Evolutionary conservation across 1,140 invertebrate species (phyloP).

Genomic region (Drosophila pseudoobscura): DNA sequence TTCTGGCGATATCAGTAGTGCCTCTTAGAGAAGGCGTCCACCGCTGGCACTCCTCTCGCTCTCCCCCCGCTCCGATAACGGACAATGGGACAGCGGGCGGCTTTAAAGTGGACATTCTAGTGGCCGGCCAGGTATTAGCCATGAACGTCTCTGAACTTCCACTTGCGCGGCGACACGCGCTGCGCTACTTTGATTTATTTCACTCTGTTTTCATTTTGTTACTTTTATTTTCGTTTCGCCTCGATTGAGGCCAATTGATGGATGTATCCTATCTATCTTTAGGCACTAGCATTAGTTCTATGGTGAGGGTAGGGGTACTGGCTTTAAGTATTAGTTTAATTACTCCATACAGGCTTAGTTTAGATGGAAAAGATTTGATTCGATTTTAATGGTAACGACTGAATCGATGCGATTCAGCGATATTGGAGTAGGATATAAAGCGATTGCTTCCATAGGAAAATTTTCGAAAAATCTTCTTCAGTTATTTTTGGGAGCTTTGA

Average conservation of each 20-base stretch:
- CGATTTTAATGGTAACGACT: background rate
- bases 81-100: conserved; percentile 57
- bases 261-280: conserved; percentile 58
- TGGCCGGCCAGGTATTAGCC: conserved; percentile 60
- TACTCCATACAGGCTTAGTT: conserved; percentile 35
- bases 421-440: too few species aligned
- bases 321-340: conserved; percentile 34
- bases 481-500: conserved; percentile 11
- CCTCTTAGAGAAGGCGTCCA: conserved; percentile 13
- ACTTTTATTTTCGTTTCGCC: conserved; percentile 29
- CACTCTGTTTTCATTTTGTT: background rate
- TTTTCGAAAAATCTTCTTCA: too few species aligned
- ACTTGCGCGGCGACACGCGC: conserved; percentile 9
- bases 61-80: conserved; percentile 31
- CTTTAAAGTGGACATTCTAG: conserved; percentile 76
- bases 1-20: conserved; percentile 26
- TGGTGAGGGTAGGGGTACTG: conserved; percentile 1
- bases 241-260: conserved; percentile 52
- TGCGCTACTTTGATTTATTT: conserved; percentile 48
- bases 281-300: conserved; percentile 9
- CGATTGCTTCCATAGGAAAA: too few species aligned
- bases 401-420: too few species aligned
- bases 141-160: conserved; percentile 71
- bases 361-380: conserved; percentile 37
- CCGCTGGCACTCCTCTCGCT: conserved; percentile 7